Conservation (phyloP, 1,140 invertebrate genomes). For the Dufourea novaeangliae region DNA sequence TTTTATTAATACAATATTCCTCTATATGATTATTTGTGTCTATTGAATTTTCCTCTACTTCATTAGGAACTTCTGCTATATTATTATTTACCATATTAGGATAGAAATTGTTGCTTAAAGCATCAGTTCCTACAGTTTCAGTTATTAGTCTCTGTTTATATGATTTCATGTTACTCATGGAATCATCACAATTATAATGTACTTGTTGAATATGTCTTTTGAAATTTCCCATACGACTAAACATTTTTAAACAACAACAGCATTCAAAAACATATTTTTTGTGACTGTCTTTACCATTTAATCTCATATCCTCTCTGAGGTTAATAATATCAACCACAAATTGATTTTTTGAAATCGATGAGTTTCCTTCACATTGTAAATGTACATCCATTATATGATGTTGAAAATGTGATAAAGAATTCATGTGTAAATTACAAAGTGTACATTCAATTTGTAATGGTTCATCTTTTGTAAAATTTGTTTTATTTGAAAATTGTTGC, state of each 20-base stretch:
- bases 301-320: not conserved
- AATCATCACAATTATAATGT: not conserved
- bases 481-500: slow-evolving; percentile 13
- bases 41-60: not conserved
- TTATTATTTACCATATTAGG: not conserved
- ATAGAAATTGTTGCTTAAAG: not conserved
- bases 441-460: slow-evolving; percentile 19
- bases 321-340: slow-evolving; percentile 3
- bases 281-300: not conserved
- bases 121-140: not conserved
- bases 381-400: slow-evolving; percentile 28
- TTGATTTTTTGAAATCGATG: fast-evolving
- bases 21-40: not conserved
- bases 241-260: slow-evolving; percentile 21
- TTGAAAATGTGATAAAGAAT: slow-evolving; percentile 16
- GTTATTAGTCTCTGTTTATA: not conserved
- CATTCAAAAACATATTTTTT: not conserved
- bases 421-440: slow-evolving; percentile 11
- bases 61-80: not conserved
- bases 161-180: too few species aligned
- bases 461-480: slow-evolving; percentile 10
- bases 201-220: not conserved
- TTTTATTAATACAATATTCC: not conserved
- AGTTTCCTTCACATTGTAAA: slow-evolving; percentile 11
- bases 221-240: not conserved